Evolutionary conservation across 2,113 vertebrate genomes (phyloP), one percentile per base, ranked within the genome.

Genomic region (Felis catus): DNA sequence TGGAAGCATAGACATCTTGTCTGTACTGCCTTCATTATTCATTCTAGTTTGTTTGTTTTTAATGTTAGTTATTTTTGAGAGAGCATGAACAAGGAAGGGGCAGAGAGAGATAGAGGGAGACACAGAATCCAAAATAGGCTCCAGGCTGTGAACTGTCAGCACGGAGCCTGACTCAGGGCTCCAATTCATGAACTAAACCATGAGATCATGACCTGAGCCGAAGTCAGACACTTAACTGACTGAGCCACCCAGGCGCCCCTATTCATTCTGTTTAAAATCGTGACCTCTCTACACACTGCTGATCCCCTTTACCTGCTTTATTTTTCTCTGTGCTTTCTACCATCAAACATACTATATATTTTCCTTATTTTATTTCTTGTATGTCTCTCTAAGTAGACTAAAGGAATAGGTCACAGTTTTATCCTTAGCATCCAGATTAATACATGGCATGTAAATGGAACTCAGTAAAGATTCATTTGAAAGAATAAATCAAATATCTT

Each of bases 391-490:
- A 79, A 58, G n/a, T 91, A 82, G 48, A 93, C 58, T 82, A 93
- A 80, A 73, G 70, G 10, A 93, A 66, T 31, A 89, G 39, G 48
- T 31, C 2, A 6, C 19, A 53, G 1, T 36, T 89, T 33, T 92
- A 70, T 85, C 23, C 31, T 21, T 11, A 85, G 33, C 10, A 58
- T 13, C 27, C 41, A 66, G n/a, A 87, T 70, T 39, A 73, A 10
- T 79, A 48, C 14, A 36, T 76, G 48, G 36, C 61, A 45, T 25
- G 53, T 78, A 84, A 86, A 66, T 74, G 29, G 18, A 85, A 68
- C 58, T 92, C 66, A 80, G 71, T 92, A 65, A 93, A 87, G 78
- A 88, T 83, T 86, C 90, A 29, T 65, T 71, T 83, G 36, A 88
- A 83, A 82, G 66, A 93, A 87, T 65, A 91, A 84, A n/a, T 79